Evolutionary conservation across 2,113 vertebrate species (phyloP), one percentile per base, ranked within the genome.

Genomic region (Mungos mungo): DNA sequence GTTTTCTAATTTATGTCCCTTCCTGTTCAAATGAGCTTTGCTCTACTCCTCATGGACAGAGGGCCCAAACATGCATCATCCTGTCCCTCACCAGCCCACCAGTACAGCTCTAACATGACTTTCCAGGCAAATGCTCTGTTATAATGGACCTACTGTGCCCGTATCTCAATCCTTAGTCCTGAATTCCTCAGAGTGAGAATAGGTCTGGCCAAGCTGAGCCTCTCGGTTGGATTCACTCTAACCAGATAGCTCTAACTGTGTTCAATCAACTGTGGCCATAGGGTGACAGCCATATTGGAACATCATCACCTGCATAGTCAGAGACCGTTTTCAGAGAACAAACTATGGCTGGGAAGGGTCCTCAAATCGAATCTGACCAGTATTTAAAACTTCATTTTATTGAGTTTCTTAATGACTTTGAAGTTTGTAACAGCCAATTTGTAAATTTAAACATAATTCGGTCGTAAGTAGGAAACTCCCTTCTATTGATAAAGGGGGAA

Each of bases 371-470:
- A 25, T 60, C 14, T 12, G 41, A 52, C 7, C 63, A 74, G 2
- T 80, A 52, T 45, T 83, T 66, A 50, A n/a, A 96, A 52, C 14
- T 85, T 72, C 4, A 5, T 60, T 94, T 79, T 85, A 69, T 9
- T 68, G 85, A 77, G 2, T 69, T 94, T 83, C 14, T 50, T 60
- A 93, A 66, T 71, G 60, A 85, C 82, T 71, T 87, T 45, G 57
- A 85, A 57, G 3, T 96, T 71, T 96, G 83, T 76, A 93, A 35
- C 45, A 85, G 57, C 14, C 15, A 90, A 65, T 18, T 83, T 95
- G 15, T 50, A 76, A 85, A 45, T 72, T 52, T 35, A 79, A 88
- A 71, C 33, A 65, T 45, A 93, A 50, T 80, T 66, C 81, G 16
- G 57, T 45, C n/a, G 33, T 71, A 54, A 76, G 3, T 77, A 29